Evolutionary conservation across 2,113 vertebrate species (phyloP).

Genomic region (Oxyura jamaicensis): DNA sequence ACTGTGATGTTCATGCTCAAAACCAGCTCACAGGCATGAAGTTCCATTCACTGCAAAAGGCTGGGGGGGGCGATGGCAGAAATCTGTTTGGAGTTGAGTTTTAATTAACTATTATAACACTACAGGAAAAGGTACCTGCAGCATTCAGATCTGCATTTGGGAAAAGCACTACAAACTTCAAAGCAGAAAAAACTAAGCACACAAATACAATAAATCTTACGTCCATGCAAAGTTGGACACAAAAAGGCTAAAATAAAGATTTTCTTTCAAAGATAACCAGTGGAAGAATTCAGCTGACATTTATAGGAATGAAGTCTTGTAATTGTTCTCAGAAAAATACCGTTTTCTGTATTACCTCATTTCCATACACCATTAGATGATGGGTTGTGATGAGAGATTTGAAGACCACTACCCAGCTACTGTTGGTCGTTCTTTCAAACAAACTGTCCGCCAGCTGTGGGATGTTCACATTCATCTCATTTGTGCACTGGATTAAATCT

Average conservation of each 20-base stretch:
- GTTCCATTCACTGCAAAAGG: not conserved
- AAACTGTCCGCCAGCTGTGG: conserved; percentile 96
- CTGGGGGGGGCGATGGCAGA: not conserved
- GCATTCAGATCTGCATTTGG: not conserved
- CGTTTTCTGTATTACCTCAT: conserved; percentile 85
- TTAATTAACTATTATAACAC: not conserved
- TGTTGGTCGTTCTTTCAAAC: conserved; percentile 95
- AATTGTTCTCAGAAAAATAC: not conserved
- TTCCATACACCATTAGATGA: conserved; percentile 97
- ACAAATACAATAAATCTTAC: not conserved
- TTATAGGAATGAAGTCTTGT: not conserved
- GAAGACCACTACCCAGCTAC: conserved; percentile 99
- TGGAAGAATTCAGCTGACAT: not conserved
- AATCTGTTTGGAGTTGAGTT: not conserved
- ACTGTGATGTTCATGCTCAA: not conserved
- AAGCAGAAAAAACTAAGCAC: not conserved
- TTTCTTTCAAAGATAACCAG: not conserved
- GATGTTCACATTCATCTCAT: conserved; percentile 97
- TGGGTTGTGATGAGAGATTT: conserved; percentile 98
- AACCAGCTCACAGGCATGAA: not conserved
- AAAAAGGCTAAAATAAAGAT: not conserved
- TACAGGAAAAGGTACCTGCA: not conserved
- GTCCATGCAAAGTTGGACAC: not conserved
- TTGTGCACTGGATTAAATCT: conserved; percentile 97
- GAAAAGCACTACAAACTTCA: not conserved